A percentile compares a stretch with the other conserved stretches of the same genome.
phyloP scores from a whole-genome alignment of 2,113 vertebrate genomes.

The Mustela lutreola region DNA sequence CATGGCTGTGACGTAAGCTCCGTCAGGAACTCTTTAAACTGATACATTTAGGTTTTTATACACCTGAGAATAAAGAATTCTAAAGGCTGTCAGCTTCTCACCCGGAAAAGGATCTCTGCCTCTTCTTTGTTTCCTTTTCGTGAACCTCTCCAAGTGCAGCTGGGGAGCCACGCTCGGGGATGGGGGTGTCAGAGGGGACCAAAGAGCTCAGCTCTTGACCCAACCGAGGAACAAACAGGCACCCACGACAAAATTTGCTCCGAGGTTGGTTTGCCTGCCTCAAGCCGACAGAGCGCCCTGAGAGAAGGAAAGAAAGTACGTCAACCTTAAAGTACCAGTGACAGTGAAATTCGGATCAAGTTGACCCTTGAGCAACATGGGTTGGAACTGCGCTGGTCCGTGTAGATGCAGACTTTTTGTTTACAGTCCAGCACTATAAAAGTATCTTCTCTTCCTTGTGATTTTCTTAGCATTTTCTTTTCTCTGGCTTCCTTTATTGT shows the following conservation, averaged over 20 bases:
- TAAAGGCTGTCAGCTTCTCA: background rate
- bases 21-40: background rate
- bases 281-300: background rate
- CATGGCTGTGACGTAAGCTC: background rate
- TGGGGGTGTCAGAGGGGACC: background rate
- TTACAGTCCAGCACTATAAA: background rate
- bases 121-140: background rate
- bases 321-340: background rate
- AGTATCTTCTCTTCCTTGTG: background rate
- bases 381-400: background rate
- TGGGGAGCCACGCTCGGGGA: background rate
- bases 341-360: constrained; percentile 1
- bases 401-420: background rate
- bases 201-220: background rate
- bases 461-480: background rate
- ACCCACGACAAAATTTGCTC: background rate
- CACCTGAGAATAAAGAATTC: background rate
- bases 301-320: background rate
- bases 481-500: background rate
- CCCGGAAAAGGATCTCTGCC: background rate
- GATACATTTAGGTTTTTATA: background rate
- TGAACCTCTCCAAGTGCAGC: background rate
- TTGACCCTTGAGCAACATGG: background rate
- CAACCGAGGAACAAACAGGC: background rate
- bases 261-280: background rate